Conservation (phyloP, 2,797 vertebrate genomes). For the Tympanoctomys barrerae region DNA sequence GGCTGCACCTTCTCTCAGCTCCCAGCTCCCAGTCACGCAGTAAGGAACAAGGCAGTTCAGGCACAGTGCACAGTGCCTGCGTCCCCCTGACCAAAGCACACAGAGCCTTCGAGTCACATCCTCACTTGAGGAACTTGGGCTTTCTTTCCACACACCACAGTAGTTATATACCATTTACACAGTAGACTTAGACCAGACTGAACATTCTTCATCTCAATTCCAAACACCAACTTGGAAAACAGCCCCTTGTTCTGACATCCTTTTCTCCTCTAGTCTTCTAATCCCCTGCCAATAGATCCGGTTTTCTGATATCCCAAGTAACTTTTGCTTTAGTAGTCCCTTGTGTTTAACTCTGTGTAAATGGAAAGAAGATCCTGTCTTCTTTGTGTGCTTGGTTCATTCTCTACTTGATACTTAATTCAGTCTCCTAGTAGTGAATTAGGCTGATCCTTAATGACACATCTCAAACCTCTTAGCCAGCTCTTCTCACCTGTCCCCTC, state of each 20-base stretch:
- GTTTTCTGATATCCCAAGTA: not conserved
- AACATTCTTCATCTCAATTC: not conserved
- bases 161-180: not conserved
- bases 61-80: not conserved
- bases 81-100: not conserved
- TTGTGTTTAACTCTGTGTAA: not conserved
- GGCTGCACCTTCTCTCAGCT: not conserved
- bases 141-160: not conserved
- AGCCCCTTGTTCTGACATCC: not conserved
- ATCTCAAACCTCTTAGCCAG: not conserved
- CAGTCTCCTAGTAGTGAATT: not conserved
- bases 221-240: not conserved
- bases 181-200: not conserved
- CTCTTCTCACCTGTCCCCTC: not conserved
- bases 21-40: not conserved
- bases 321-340: not conserved
- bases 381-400: conserved; percentile 3
- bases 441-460: not conserved
- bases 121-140: not conserved
- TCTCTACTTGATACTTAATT: not conserved
- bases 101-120: not conserved
- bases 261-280: not conserved
- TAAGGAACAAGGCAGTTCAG: not conserved
- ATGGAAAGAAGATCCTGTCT: not conserved
- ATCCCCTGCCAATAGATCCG: not conserved